Percentiles rank a stretch among this genome's conserved stretches.
These are phyloP conservation scores for Recurvirostra avosetta DNA, from an alignment of 2,113 vertebrate species.

Conservation along the genomic window DNA sequence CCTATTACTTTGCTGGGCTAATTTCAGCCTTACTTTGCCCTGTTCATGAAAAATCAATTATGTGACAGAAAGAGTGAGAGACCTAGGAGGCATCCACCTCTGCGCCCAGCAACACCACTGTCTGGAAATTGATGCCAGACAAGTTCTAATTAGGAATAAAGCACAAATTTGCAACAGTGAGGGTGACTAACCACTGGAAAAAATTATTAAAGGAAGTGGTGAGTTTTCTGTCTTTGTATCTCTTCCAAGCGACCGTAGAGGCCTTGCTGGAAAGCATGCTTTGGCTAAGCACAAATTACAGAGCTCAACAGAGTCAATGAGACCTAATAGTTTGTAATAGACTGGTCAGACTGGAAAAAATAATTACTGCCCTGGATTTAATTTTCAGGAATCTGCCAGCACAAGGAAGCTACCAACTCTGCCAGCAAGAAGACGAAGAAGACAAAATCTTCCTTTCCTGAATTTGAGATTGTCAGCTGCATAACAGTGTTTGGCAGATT, in stretches of 20 bases:
- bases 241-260: background rate
- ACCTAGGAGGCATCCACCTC: constrained; percentile 1
- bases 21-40: constrained; percentile 25
- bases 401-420: background rate
- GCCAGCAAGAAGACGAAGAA: background rate
- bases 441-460: background rate
- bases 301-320: background rate
- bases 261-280: background rate
- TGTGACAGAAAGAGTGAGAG: constrained; percentile 17
- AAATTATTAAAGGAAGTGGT: background rate
- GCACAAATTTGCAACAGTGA: constrained; percentile 15
- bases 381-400: background rate
- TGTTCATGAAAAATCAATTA: constrained; percentile 58
- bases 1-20: constrained; percentile 9
- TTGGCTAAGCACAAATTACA: background rate
- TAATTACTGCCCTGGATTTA: background rate
- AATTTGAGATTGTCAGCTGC: background rate
- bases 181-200: constrained; percentile 33
- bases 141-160: constrained; percentile 41
- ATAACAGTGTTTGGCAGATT: background rate
- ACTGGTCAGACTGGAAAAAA: background rate
- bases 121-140: constrained; percentile 18
- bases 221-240: background rate
- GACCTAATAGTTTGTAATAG: background rate
- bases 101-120: background rate